phyloP scores from a whole-genome alignment of 2,113 vertebrate species.

The Pardalotus punctatus region DNA sequence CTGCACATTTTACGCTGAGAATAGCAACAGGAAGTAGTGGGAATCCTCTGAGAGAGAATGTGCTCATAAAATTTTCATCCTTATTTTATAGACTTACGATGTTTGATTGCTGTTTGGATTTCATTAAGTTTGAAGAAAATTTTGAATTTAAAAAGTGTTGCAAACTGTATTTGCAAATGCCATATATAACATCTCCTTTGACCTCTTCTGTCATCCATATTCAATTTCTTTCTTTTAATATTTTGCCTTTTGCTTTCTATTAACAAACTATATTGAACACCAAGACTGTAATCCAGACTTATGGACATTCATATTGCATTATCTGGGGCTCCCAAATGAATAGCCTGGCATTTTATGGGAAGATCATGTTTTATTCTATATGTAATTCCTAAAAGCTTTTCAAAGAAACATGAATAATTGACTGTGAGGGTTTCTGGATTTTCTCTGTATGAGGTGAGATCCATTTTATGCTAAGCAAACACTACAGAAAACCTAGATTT shows the following conservation, averaged over 20 bases:
- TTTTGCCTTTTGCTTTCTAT: neutral
- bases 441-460: constrained; percentile 55
- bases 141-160: neutral
- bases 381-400: constrained; percentile 75
- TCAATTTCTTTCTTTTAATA: neutral
- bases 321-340: constrained; percentile 66
- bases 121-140: neutral
- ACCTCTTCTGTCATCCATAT: neutral
- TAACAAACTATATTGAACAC: constrained; percentile 27
- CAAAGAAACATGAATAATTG: constrained; percentile 67
- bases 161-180: neutral
- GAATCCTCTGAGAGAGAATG: constrained; percentile 10
- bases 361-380: constrained; percentile 75
- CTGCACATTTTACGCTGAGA: constrained; percentile 1
- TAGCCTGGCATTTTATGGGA: constrained; percentile 65
- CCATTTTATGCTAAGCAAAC: constrained; percentile 31
- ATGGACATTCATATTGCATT: constrained; percentile 66
- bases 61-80: constrained; percentile 49
- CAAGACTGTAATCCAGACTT: constrained; percentile 35
- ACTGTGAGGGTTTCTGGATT: constrained; percentile 60
- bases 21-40: constrained; percentile 38
- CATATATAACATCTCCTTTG: neutral
- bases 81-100: neutral
- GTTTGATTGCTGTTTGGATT: neutral
- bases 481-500: neutral